phyloP scores from a whole-genome alignment of 1,140 invertebrate species.

The Hypsibius dujardini region DNA sequence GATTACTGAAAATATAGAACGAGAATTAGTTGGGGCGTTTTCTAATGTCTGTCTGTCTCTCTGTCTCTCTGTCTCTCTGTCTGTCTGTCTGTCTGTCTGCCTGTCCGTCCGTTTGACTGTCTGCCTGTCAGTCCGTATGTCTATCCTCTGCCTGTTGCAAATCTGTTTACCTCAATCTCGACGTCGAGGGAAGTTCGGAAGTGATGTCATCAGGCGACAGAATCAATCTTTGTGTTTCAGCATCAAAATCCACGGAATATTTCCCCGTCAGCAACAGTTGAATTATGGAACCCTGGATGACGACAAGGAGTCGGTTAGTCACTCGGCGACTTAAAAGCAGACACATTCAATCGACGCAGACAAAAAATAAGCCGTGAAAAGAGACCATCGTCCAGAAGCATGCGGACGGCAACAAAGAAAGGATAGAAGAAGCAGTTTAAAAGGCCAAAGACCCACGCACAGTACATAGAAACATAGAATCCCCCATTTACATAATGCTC shows the following conservation, averaged over 20 bases:
- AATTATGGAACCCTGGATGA: constrained; percentile 1
- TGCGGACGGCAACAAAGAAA: not conserved
- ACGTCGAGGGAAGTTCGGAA: not conserved
- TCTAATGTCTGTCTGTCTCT: too few relatives aligned
- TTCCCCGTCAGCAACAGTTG: not conserved
- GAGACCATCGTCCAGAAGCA: not conserved
- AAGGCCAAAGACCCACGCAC: not conserved
- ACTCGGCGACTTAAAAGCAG: not conserved
- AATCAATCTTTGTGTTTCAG: not conserved
- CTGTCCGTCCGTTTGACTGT: too few relatives aligned
- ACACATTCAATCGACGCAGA: too few relatives aligned
- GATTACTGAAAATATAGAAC: constrained; percentile 2
- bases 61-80: too few relatives aligned
- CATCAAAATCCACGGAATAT: constrained; percentile 1
- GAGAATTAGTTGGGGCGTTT: not conserved
- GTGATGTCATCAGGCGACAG: not conserved
- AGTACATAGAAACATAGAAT: not conserved
- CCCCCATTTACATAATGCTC: not conserved
- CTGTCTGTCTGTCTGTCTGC: too few relatives aligned
- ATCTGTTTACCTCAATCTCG: not conserved
- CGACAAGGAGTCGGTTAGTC: not conserved
- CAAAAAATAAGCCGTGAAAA: not conserved
- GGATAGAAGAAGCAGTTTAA: not conserved
- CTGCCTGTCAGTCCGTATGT: too few relatives aligned
- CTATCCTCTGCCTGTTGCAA: not conserved